A percentile compares a stretch with the other conserved stretches of the same genome.
These are phyloP conservation scores for Cryptocheilus praepositus DNA, from an alignment of 2,888 invertebrate genomes.

Conservation along the genomic window DNA sequence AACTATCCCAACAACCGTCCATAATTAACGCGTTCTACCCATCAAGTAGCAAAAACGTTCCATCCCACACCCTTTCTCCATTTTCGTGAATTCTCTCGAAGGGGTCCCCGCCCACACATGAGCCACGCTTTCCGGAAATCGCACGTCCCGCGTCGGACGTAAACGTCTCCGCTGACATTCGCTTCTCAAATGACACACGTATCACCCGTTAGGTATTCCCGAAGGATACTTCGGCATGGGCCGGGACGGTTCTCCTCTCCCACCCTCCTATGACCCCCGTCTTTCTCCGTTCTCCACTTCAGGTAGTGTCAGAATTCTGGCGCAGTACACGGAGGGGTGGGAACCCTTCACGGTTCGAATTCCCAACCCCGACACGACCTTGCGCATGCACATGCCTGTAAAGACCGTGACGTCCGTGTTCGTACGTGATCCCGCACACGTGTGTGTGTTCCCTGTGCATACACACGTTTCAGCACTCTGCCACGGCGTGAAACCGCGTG, in stretches of 20 bases:
- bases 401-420: not conserved
- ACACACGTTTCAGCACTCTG: not conserved
- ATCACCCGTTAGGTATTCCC: conserved; percentile 53
- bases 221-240: conserved; percentile 48
- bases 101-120: no score
- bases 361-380: conserved; percentile 65
- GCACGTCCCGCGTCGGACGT: not conserved
- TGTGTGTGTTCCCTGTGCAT: not conserved
- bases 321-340: conserved; percentile 62
- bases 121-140: no score
- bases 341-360: conserved; percentile 66
- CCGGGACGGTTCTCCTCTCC: conserved; percentile 34
- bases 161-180: not conserved
- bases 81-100: no score
- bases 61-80: no score
- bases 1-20: no score
- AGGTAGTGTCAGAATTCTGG: conserved; percentile 57
- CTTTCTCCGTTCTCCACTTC: conserved; percentile 35
- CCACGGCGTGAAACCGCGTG: not conserved
- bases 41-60: no score
- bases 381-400: conserved; percentile 52
- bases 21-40: no score
- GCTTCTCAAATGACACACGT: not conserved
- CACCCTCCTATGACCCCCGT: conserved; percentile 20
- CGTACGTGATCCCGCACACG: conserved; percentile 14